Evolutionary conservation across 2,888 invertebrate species (phyloP).

Genomic region (Melanostoma scalare): DNA sequence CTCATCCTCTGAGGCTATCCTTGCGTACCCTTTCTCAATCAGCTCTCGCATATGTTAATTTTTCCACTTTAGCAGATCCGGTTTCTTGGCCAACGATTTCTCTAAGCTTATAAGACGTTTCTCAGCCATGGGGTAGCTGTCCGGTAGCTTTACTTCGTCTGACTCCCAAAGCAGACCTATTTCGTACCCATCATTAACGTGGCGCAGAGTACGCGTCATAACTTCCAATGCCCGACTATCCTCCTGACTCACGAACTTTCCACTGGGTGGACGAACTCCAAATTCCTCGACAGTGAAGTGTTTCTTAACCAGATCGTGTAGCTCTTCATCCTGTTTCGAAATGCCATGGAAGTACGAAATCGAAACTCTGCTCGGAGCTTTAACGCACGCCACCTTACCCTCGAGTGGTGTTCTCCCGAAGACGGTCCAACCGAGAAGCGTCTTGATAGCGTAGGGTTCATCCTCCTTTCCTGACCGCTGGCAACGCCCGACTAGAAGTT

Average conservation of each 20-base stretch:
- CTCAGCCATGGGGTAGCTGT: slow-evolving; percentile 27
- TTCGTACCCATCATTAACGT: slow-evolving; percentile 18
- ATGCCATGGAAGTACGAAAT: slow-evolving; percentile 14
- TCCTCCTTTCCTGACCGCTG: slow-evolving; percentile 5
- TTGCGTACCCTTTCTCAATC: background rate
- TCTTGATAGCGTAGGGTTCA: slow-evolving; percentile 26
- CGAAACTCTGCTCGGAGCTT: background rate
- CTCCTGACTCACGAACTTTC: background rate
- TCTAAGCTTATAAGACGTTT: slow-evolving; percentile 19
- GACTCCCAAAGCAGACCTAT: slow-evolving; percentile 26
- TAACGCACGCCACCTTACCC: background rate
- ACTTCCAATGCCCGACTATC: slow-evolving; percentile 7
- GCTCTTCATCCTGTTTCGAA: slow-evolving; percentile 20
- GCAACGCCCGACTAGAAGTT: slow-evolving; percentile 3
- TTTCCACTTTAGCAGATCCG: slow-evolving; percentile 19
- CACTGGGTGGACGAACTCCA: slow-evolving; percentile 10
- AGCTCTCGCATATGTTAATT: slow-evolving; percentile 8
- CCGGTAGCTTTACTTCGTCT: slow-evolving; percentile 1
- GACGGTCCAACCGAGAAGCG: slow-evolving; percentile 38
- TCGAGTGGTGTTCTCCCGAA: slow-evolving; percentile 6
- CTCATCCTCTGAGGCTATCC: background rate
- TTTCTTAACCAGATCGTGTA: slow-evolving; percentile 21
- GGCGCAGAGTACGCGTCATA: slow-evolving; percentile 12
- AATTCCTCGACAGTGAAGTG: slow-evolving; percentile 19
- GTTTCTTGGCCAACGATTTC: slow-evolving; percentile 12